Conservation (phyloP, 2,113 vertebrate species). For the Apaloderma vittatum region DNA sequence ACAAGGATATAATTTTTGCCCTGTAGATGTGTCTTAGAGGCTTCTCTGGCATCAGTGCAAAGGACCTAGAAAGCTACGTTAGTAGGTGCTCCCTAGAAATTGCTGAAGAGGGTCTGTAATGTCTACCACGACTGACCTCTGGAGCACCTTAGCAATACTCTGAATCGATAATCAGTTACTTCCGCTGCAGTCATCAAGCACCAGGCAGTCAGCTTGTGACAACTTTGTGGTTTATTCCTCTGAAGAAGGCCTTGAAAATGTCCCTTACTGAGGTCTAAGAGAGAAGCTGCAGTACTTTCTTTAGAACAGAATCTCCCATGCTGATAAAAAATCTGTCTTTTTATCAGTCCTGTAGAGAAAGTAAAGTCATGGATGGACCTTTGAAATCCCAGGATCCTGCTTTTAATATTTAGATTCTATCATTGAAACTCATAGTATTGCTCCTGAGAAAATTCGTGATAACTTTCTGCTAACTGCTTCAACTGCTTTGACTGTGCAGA, state of each 20-base stretch:
- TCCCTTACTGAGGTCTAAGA: background rate
- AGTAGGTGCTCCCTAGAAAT: background rate
- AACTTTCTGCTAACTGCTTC: background rate
- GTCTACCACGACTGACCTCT: background rate
- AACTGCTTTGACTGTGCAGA: background rate
- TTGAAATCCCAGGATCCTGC: background rate
- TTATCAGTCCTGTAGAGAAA: background rate
- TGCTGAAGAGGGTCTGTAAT: background rate
- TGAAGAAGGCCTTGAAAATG: background rate
- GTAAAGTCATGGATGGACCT: background rate
- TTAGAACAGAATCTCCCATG: background rate
- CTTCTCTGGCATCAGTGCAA: background rate
- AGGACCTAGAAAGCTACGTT: background rate
- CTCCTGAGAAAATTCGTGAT: background rate
- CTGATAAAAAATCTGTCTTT: background rate
- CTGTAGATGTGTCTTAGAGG: background rate
- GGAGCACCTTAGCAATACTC: background rate
- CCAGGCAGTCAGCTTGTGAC: background rate
- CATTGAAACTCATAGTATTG: background rate
- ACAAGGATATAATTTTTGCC: background rate
- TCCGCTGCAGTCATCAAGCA: background rate
- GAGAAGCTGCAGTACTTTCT: background rate
- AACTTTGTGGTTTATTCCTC: background rate
- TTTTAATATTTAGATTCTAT: background rate
- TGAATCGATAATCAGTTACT: background rate